Percentiles rank a stretch among this genome's conserved stretches.
phyloP scores from a whole-genome alignment of 2,888 invertebrate genomes.

The Andrena fulva region DNA sequence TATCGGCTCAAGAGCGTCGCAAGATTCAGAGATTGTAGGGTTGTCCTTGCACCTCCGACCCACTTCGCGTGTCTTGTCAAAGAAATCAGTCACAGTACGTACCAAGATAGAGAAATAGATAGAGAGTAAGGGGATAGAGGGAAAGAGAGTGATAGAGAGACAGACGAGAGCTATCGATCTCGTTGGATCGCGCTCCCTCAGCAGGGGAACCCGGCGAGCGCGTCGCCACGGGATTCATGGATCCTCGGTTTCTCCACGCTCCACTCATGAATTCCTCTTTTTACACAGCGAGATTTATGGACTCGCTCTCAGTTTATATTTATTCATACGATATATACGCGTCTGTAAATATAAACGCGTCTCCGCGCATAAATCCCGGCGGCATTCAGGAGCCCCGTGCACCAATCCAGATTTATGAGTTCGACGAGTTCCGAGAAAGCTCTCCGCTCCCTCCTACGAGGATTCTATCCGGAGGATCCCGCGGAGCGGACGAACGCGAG shows the following conservation, averaged over 20 bases:
- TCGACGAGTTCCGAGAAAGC: slow-evolving; percentile 29
- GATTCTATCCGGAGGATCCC: neutral
- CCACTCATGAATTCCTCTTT: slow-evolving; percentile 22
- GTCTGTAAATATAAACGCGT: slow-evolving; percentile 20
- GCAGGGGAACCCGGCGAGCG: slow-evolving; percentile 23
- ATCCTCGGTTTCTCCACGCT: slow-evolving; percentile 17
- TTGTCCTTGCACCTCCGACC: slow-evolving; percentile 77
- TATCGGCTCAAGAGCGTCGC: slow-evolving; percentile 33
- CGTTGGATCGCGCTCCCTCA: slow-evolving; percentile 53
- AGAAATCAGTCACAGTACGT: slow-evolving; percentile 60
- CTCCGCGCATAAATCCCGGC: slow-evolving; percentile 23
- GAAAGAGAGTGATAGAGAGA: slow-evolving; percentile 1
- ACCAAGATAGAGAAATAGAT: slow-evolving; percentile 18
- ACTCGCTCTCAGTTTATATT: slow-evolving; percentile 20
- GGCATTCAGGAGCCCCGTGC: slow-evolving; percentile 18
- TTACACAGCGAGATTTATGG: slow-evolving; percentile 38
- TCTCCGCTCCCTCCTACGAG: neutral
- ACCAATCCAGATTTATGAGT: slow-evolving; percentile 29
- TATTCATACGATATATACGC: neutral
- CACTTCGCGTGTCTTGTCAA: slow-evolving; percentile 72
- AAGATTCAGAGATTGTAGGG: slow-evolving; percentile 52
- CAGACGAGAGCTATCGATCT: slow-evolving; percentile 35
- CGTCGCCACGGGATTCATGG: slow-evolving; percentile 36
- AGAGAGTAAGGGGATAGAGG: slow-evolving; percentile 8
- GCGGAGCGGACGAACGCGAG: neutral